Base-by-base conservation (phyloP, 23 tunicate genomes). In the Halocynthia roretzi region DNA sequence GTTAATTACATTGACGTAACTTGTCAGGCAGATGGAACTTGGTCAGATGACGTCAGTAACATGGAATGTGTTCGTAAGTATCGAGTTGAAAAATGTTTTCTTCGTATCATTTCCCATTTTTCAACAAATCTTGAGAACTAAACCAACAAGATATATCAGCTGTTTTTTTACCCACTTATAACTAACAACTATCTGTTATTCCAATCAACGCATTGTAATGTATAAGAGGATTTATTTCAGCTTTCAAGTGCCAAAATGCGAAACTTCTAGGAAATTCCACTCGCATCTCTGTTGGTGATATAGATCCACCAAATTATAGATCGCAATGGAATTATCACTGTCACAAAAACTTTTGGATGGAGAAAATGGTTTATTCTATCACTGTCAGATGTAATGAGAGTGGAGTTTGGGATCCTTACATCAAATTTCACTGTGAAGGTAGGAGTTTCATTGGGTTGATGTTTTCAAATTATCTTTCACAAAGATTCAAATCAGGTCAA, bases 371-470 rank as follows among this genome's bases (percentile, higher is more conserved):
- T 10, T 83, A 18, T 49, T 56, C 75, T 8, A 62, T 48, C 11
- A 48, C 56, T 8, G 84, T 88, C 12, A 50, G 80, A 53, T 88
- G 95, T 67, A 71, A 73, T 48, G 95, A 88, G 53, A 65, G 23
- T 8, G 95, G 95, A 14, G 21, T 80, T 19, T 88, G 95, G 95
- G 84, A 83, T 51, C 95, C 95, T 7, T 68, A 76, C 9, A 72
- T 81, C 50, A 71, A 83, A 51, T 83, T 83, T 70, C 48, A 52
- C 5, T 88, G 95, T 71, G 12, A 8, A 20, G 77, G 95, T 83
- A 70, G 5, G 76, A 62, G 71, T 67, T n/a, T 19, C 12, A 15
- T 11, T 67, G 31, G 21, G 19, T 19, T 67, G 18, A 67, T 67
- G 12, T 67, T 67, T 2, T 5, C 2, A 20, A 4, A n/a, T 21